Evolutionary conservation across 2,888 invertebrate genomes (phyloP).

Genomic region (Mesoligia furuncula): DNA sequence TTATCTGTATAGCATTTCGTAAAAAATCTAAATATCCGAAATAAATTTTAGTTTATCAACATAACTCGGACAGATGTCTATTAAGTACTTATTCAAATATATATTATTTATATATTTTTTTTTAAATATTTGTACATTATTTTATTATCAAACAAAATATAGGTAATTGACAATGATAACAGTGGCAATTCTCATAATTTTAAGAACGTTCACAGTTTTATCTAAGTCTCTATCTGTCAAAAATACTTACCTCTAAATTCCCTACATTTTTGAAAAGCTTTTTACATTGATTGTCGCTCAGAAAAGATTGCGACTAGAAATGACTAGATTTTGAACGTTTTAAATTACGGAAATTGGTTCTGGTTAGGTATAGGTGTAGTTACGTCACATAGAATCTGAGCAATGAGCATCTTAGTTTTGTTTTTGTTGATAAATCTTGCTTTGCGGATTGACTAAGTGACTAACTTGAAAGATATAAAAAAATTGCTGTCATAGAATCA

Average conservation of each 20-base stretch:
- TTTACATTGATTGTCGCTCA: not conserved
- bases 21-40: not conserved
- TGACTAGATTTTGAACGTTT: not conserved
- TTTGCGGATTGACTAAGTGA: no score
- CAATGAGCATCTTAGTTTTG: not conserved
- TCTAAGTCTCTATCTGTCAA: not conserved
- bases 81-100: not conserved
- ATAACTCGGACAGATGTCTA: not conserved
- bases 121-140: no score
- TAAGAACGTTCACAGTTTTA: no score
- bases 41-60: not conserved
- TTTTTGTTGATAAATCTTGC: not conserved
- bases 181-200: no score
- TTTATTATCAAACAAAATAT: no score
- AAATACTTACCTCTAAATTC: not conserved
- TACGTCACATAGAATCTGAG: not conserved
- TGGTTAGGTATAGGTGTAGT: not conserved
- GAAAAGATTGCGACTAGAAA: not conserved
- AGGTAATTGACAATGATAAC: not conserved
- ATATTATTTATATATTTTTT: no score
- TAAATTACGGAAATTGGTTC: not conserved
- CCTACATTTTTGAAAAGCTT: not conserved
- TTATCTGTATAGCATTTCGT: not conserved
- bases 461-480: not conserved
- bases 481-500: not conserved